These are phyloP conservation scores for Orius insidiosus DNA, from an alignment of 1,140 invertebrate species.

Conservation along the genomic window DNA sequence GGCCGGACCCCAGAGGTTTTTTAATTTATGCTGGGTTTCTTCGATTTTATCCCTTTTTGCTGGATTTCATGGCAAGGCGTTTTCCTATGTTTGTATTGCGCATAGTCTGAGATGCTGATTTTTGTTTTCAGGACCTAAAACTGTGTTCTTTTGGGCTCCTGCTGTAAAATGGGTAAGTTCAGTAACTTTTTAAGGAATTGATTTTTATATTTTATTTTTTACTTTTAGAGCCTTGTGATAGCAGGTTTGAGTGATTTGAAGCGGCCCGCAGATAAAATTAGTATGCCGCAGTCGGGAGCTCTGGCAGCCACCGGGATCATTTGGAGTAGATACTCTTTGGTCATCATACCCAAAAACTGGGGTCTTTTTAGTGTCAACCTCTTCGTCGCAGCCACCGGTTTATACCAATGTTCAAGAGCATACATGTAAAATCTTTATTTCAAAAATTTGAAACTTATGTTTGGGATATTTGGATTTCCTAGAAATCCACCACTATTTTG, in stretches of 20 bases:
- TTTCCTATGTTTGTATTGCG: no score
- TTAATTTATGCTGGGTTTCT: no score
- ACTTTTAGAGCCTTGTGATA: conserved; percentile 58
- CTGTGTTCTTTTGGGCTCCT: conserved; percentile 92
- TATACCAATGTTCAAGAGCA: conserved; percentile 61
- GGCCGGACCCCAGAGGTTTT: no score
- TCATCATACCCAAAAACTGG: conserved; percentile 89
- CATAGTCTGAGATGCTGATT: not conserved
- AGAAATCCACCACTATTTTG: no score
- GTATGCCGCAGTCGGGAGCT: conserved; percentile 65
- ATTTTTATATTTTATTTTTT: not conserved
- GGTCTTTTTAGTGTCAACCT: conserved; percentile 85
- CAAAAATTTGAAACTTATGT: conserved; percentile 87
- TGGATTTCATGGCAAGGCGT: no score
- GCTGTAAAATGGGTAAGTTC: conserved; percentile 77
- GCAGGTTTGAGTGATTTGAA: conserved; percentile 85
- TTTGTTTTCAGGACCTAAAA: conserved; percentile 67
- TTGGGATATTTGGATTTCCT: no score
- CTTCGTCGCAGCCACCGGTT: conserved; percentile 70
- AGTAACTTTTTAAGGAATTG: not conserved
- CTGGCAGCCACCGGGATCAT: conserved; percentile 58
- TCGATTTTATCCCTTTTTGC: no score
- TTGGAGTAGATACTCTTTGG: conserved; percentile 78
- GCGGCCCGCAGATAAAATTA: conserved; percentile 79
- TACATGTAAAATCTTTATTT: conserved; percentile 32